A percentile compares a stretch with the other conserved stretches of the same genome.
Conservation (phyloP, 2,888 invertebrate genomes). For the Auanema sp. region DNA sequence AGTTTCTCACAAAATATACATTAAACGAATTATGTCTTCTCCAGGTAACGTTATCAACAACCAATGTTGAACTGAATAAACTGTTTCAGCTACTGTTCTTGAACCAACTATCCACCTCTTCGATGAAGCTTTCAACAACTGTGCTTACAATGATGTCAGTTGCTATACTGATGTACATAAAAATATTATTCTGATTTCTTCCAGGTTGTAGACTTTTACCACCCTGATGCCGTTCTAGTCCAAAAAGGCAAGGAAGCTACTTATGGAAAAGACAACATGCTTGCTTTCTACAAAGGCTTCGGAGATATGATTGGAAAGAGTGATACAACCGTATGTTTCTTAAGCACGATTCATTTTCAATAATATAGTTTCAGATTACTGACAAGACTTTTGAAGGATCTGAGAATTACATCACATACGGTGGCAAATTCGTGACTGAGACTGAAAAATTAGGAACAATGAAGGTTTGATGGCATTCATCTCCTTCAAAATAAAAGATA, state of each 20-base stretch:
- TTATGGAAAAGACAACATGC: background rate
- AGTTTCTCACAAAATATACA: too few relatives aligned
- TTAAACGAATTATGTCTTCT: too few relatives aligned
- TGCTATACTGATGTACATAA: background rate
- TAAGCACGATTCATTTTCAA: background rate
- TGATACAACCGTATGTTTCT: background rate
- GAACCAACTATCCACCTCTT: too few relatives aligned
- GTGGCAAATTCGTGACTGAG: background rate
- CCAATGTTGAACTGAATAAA: too few relatives aligned
- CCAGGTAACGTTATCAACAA: too few relatives aligned
- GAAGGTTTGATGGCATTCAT: conserved; percentile 1
- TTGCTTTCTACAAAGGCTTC: background rate
- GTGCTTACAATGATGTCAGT: too few relatives aligned
- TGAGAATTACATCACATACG: background rate
- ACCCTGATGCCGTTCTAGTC: background rate
- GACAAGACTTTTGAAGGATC: background rate
- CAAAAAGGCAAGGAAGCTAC: background rate
- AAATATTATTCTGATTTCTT: background rate
- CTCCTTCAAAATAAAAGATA: background rate
- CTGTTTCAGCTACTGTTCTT: too few relatives aligned
- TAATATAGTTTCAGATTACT: background rate
- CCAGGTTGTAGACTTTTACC: background rate
- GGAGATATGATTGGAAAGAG: background rate
- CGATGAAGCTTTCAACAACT: too few relatives aligned
- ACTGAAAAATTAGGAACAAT: background rate